Percentiles rank a stretch among this genome's conserved stretches.
phyloP scores from a whole-genome alignment of 2,888 invertebrate species.

The Tribolium freemani region DNA sequence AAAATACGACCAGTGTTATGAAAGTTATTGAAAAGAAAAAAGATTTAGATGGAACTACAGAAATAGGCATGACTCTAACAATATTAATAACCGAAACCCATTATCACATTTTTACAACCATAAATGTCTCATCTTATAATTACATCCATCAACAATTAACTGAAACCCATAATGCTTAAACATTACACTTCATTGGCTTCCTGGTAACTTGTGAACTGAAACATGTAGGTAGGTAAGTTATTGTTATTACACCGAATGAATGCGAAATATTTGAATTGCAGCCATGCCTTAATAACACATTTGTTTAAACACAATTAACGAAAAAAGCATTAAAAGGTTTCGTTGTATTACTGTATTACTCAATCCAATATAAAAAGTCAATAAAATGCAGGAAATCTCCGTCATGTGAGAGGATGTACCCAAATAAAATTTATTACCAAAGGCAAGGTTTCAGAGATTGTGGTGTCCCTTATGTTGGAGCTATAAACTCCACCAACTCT shows the following conservation, averaged over 20 bases:
- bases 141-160: neutral
- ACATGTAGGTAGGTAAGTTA: neutral
- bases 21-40: too few species aligned
- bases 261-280: neutral
- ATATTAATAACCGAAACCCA: neutral
- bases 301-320: neutral
- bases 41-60: too few species aligned
- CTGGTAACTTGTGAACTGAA: neutral
- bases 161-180: too few species aligned
- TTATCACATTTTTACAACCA: neutral
- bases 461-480: neutral
- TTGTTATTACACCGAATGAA: neutral
- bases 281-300: neutral
- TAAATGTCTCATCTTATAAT: neutral
- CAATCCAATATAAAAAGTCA: constrained; percentile 4
- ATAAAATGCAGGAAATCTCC: constrained; percentile 16
- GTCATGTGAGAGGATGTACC: constrained; percentile 12
- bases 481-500: neutral
- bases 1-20: neutral
- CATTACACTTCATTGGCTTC: neutral
- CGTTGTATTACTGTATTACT: constrained; percentile 2
- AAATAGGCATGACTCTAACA: neutral
- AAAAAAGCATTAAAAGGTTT: neutral
- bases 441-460: constrained; percentile 3
- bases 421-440: constrained; percentile 1